Percentiles rank a stretch among this genome's conserved stretches.
Conservation (phyloP, 1,140 invertebrate genomes). For the Aradophagus sp. region DNA sequence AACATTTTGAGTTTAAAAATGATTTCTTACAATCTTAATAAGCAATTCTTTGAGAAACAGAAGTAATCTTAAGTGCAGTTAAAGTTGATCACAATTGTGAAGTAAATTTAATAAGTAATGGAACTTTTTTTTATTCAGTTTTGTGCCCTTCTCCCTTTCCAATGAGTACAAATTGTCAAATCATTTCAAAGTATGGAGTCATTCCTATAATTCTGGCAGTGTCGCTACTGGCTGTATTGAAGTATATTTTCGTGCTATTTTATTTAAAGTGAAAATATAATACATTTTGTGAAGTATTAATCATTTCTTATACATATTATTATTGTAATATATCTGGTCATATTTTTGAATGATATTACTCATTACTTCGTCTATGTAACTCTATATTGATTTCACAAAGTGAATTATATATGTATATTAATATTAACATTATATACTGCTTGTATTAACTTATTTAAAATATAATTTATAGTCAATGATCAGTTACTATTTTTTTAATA, state of each 20-base stretch:
- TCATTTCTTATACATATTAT: not conserved
- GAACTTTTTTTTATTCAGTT: conserved; percentile 21
- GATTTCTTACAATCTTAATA: too few species aligned
- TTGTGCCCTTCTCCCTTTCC: conserved; percentile 7
- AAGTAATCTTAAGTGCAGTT: too few species aligned
- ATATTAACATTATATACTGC: too few species aligned
- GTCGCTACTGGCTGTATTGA: conserved; percentile 16
- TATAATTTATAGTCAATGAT: too few species aligned
- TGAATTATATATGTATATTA: too few species aligned
- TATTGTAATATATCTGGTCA: conserved; percentile 3
- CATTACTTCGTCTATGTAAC: not conserved
- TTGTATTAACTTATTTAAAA: too few species aligned
- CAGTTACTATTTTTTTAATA: too few species aligned
- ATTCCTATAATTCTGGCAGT: conserved; percentile 34
- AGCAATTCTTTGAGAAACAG: too few species aligned
- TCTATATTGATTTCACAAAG: too few species aligned
- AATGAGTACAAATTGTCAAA: conserved; percentile 19
- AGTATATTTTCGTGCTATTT: conserved; percentile 25
- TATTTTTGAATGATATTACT: conserved; percentile 11
- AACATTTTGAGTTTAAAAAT: too few species aligned
- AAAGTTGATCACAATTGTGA: too few species aligned
- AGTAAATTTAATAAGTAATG: too few species aligned
- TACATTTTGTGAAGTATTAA: conserved; percentile 13
- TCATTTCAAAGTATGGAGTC: conserved; percentile 21
- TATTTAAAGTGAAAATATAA: conserved; percentile 14